phyloP scores from a whole-genome alignment of 2,888 invertebrate genomes.

The Drosophila borborema region DNA sequence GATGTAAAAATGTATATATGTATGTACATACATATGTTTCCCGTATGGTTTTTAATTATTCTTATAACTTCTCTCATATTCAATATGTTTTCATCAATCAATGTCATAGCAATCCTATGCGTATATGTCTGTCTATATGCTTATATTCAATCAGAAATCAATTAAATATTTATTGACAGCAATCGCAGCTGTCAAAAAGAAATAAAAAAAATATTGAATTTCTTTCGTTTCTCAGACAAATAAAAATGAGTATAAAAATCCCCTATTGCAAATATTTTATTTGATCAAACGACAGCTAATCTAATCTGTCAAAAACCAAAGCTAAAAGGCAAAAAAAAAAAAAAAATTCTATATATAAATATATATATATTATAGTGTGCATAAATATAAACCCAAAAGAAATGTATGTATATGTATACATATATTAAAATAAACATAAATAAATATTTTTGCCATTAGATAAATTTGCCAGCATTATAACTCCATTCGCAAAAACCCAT shows the following conservation, averaged over 20 bases:
- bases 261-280: not conserved
- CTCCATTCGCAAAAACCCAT: not conserved
- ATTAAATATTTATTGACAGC: constrained; percentile 68
- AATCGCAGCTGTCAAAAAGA: constrained; percentile 27
- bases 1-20: not conserved
- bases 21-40: not conserved
- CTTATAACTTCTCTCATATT: not conserved
- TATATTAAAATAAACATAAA: no score
- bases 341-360: not conserved
- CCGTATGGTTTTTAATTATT: not conserved
- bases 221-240: constrained; percentile 13
- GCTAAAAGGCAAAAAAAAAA: not conserved
- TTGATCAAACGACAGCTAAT: not conserved
- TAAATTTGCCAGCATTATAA: not conserved
- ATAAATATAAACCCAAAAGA: no score
- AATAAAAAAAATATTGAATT: constrained; percentile 42
- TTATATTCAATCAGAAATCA: constrained; percentile 49
- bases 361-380: not conserved
- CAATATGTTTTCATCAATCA: constrained; percentile 48
- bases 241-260: not conserved
- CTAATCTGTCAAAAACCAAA: constrained; percentile 1
- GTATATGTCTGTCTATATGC: not conserved
- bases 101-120: constrained; percentile 8
- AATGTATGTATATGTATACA: not conserved
- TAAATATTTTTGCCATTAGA: no score